Conservation (phyloP, 2,888 invertebrate genomes). For the Xestoiulus laeticollis region DNA sequence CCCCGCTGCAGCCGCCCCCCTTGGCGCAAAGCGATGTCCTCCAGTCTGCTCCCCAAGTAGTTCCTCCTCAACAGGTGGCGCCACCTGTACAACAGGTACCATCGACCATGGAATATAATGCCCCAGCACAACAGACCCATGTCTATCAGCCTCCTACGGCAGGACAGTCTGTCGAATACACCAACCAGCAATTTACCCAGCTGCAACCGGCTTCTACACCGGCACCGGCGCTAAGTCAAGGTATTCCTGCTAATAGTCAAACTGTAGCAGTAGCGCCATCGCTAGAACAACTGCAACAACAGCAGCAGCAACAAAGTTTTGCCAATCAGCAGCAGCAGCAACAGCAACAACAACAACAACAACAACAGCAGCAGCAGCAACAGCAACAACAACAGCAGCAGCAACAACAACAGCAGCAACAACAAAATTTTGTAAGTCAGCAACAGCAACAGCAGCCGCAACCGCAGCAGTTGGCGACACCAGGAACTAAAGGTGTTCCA, state of each 20-base stretch:
- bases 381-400: constrained; percentile 67
- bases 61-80: constrained; percentile 32
- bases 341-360: constrained; percentile 59
- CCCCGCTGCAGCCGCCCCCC: constrained; percentile 46
- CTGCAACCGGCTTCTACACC: constrained; percentile 53
- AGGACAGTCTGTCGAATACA: neutral
- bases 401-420: constrained; percentile 56
- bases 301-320: constrained; percentile 68
- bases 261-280: constrained; percentile 62
- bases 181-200: constrained; percentile 44
- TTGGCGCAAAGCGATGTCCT: neutral
- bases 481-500: constrained; percentile 58
- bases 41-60: neutral
- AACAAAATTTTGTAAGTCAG: constrained; percentile 24
- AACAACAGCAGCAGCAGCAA: constrained; percentile 59
- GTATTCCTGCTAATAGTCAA: constrained; percentile 27
- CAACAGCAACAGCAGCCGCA: constrained; percentile 67
- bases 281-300: constrained; percentile 68
- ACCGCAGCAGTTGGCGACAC: constrained; percentile 56
- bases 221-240: constrained; percentile 65
- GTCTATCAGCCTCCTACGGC: constrained; percentile 45
- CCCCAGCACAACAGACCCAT: constrained; percentile 49
- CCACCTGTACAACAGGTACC: neutral
- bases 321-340: constrained; percentile 59
- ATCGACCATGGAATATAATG: neutral